Percentiles rank a stretch among this genome's conserved stretches.
These are phyloP conservation scores for Catalaphyllia jardinei DNA, from an alignment of 64 coral and sea anemone genomes.

Conservation along the genomic window DNA sequence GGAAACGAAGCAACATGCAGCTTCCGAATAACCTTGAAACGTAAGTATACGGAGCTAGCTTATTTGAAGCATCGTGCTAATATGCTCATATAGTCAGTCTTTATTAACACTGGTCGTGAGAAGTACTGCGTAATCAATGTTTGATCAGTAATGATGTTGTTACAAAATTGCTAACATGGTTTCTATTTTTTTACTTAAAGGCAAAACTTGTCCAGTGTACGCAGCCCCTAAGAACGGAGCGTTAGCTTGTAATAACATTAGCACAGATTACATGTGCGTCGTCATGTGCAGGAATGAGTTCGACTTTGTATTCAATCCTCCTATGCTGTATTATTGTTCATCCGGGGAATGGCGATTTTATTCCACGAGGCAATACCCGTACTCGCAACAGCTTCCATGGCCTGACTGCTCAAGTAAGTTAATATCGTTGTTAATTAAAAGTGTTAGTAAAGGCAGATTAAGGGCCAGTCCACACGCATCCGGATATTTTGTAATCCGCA, in stretches of 20 bases:
- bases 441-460: no score
- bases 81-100: no score
- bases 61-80: no score
- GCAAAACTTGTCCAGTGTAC: background rate
- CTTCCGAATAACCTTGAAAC: background rate
- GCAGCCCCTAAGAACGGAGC: background rate
- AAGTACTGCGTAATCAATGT: no score
- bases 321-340: background rate
- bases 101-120: no score
- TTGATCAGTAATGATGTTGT: no score
- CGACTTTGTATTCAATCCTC: background rate
- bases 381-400: background rate
- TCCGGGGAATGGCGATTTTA: background rate
- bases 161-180: background rate
- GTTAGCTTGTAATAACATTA: background rate
- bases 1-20: background rate
- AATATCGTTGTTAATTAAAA: background rate
- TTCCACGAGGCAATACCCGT: fast-evolving
- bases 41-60: background rate
- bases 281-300: background rate
- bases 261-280: background rate
- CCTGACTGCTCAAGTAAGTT: conserved; percentile 1
- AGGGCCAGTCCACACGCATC: no score
- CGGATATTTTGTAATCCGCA: no score
- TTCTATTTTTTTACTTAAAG: background rate